phyloP scores from a whole-genome alignment of 1,140 invertebrate species.

The Drosophila carrolli region DNA sequence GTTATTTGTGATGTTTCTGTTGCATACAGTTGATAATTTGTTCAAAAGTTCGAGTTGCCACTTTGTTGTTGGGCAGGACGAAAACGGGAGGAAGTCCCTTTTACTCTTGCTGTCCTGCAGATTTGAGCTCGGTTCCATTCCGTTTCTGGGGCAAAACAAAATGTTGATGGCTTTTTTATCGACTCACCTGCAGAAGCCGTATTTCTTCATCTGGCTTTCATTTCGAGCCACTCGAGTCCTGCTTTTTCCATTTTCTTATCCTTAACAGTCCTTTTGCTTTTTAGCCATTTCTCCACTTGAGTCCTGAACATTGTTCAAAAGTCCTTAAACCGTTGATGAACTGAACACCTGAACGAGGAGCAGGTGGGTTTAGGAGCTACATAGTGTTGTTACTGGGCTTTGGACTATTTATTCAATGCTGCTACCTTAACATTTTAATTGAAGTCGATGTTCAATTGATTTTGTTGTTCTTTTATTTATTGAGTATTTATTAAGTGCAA shows the following conservation, averaged over 20 bases:
- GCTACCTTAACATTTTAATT: slow-evolving; percentile 19
- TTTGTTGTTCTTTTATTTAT: neutral
- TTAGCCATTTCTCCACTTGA: slow-evolving; percentile 35
- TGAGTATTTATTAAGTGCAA: neutral
- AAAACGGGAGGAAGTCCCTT: neutral
- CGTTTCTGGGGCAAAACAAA: slow-evolving; percentile 50
- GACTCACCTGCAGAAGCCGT: slow-evolving; percentile 67
- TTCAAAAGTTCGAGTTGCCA: slow-evolving; percentile 59
- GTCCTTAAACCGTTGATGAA: slow-evolving; percentile 36
- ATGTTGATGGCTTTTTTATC: slow-evolving; percentile 73
- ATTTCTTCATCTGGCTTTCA: slow-evolving; percentile 44
- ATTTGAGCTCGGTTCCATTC: slow-evolving; percentile 38
- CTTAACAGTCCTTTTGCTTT: slow-evolving; percentile 16
- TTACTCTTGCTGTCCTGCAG: slow-evolving; percentile 40
- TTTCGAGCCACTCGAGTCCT: slow-evolving; percentile 45
- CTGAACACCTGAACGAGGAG: slow-evolving; percentile 18
- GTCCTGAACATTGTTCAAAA: slow-evolving; percentile 37
- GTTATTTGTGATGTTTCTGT: slow-evolving; percentile 64
- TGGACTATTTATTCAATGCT: slow-evolving; percentile 5
- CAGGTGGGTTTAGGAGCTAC: neutral
- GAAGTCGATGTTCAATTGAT: neutral
- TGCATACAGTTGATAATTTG: slow-evolving; percentile 73
- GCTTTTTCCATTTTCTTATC: slow-evolving; percentile 15
- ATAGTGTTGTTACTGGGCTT: slow-evolving; percentile 8
- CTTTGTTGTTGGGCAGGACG: slow-evolving; percentile 40